phyloP scores from a whole-genome alignment of 1,140 invertebrate species.

The Drosophila ogumai region DNA sequence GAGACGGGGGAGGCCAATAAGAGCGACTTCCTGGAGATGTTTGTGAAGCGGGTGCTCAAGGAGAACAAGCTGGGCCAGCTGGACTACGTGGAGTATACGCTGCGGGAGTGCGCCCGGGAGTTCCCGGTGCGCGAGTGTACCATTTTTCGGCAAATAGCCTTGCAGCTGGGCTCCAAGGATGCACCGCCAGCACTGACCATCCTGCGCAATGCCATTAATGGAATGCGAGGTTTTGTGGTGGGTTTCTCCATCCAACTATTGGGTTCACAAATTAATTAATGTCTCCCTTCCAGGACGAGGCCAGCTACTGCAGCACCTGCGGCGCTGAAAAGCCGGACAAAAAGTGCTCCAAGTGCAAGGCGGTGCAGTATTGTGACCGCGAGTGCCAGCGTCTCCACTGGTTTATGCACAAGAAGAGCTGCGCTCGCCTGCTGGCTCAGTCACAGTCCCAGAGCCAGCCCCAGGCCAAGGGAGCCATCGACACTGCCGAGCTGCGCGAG shows the following conservation, averaged over 20 bases:
- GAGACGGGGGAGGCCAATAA: slow-evolving; percentile 67
- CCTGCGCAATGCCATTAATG: slow-evolving; percentile 94
- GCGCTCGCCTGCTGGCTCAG: slow-evolving; percentile 86
- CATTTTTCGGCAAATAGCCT: slow-evolving; percentile 93
- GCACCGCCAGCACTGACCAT: slow-evolving; percentile 89
- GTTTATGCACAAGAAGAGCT: slow-evolving; percentile 97
- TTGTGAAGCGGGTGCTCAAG: slow-evolving; percentile 91
- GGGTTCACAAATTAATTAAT: too few species aligned
- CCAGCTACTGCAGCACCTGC: slow-evolving; percentile 93
- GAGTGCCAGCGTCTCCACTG: slow-evolving; percentile 98
- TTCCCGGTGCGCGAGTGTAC: slow-evolving; percentile 95
- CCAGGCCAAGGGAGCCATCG: slow-evolving; percentile 57
- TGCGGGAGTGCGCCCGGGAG: slow-evolving; percentile 93
- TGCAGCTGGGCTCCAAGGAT: slow-evolving; percentile 89
- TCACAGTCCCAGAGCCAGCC: slow-evolving; percentile 32
- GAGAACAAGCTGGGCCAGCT: slow-evolving; percentile 91
- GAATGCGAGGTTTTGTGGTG: slow-evolving; percentile 90
- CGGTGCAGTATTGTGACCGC: slow-evolving; percentile 96
- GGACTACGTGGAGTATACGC: slow-evolving; percentile 92
- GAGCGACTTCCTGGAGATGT: slow-evolving; percentile 90
- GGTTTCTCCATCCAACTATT: not conserved
- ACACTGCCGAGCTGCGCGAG: slow-evolving; percentile 69
- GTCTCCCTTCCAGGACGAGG: slow-evolving; percentile 86
- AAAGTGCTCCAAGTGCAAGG: slow-evolving; percentile 98
- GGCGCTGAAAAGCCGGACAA: slow-evolving; percentile 94